Evolutionary conservation across 1,140 invertebrate genomes (phyloP).

Genomic region (Temnothorax longispinosus): DNA sequence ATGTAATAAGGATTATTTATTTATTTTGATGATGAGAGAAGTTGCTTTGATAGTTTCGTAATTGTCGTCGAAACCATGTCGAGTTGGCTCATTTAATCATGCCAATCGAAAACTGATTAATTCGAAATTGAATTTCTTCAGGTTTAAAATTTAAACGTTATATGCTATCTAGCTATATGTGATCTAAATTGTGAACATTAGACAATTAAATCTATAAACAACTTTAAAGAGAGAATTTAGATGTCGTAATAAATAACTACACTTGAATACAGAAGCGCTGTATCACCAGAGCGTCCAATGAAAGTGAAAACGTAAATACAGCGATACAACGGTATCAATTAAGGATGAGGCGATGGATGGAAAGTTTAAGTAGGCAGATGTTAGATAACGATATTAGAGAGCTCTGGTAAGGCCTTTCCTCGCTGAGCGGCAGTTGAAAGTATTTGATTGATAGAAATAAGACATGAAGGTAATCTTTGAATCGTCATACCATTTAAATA

Average conservation of each 20-base stretch:
- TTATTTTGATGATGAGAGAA: constrained; percentile 15
- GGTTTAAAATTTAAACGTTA: not conserved
- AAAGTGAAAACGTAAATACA: constrained; percentile 46
- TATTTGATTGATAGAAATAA: constrained; percentile 26
- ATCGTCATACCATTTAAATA: not conserved
- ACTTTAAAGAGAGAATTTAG: not conserved
- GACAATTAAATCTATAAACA: not conserved
- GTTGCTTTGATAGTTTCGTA: not conserved
- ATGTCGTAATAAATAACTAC: not conserved
- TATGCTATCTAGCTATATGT: not conserved
- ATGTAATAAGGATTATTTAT: not conserved
- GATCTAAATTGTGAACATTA: not conserved
- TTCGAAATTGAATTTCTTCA: not conserved
- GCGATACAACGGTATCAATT: constrained; percentile 41
- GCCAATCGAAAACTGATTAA: not conserved
- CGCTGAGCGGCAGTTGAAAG: not conserved
- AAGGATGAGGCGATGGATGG: constrained; percentile 38
- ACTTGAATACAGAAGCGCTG: too few relatives aligned
- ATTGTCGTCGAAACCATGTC: not conserved
- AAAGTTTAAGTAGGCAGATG: constrained; percentile 36
- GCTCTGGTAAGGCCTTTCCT: constrained; percentile 20
- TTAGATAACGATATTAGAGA: constrained; percentile 45
- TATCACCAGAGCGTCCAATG: constrained; percentile 4
- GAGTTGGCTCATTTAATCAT: not conserved
- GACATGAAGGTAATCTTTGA: not conserved